Evolutionary conservation across 2,888 invertebrate genomes (phyloP), one percentile per base, ranked within the genome.

Genomic region (Sphaerophoria taeniata): DNA sequence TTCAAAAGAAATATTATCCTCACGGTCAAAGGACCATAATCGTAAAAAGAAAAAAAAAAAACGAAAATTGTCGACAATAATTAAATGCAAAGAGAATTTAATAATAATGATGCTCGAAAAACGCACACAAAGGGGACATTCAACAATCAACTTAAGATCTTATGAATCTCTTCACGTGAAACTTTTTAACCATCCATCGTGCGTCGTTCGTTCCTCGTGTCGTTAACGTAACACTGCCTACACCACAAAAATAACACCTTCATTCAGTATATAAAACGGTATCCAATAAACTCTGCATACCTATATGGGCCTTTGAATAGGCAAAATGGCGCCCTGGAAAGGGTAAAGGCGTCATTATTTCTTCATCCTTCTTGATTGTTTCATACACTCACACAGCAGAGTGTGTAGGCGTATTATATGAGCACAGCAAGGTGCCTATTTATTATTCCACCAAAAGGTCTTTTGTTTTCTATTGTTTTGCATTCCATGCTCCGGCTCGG

Each of bases 81-180:
- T 77, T 82, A 60, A 77, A 55, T 60, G 43, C 51, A 74, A 78
- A 65, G 69, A 83, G 70, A 69, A 84, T 79, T 79, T 84, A 75
- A 79, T 79, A 79, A 71, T 61, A 67, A 49, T 74, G 34, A 43
- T 43, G 43, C 34, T 60, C 45, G 69, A 55, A 61, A 39, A 12
- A 36, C 33, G 14, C 43, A 80, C 69, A 73, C 73, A 83, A 74
- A 70, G 74, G 63, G 74, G 63, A 53, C 51, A 51, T 51, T 56
- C 45, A 70, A 70, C 75, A 67, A 43, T 65, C 39, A 43, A 58
- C 69, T 61, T 53, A 43, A 61, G 43, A 55, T 60, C 67, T 39
- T 78, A 51, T 56, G 34, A 63, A 78, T 49, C 60, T 55, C 43
- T 61, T 67, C 67, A 55, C 55, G 33, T 24, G 43, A 43, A 16